Evolutionary conservation across 23 tunicate species (phyloP).

Genomic region (Halocynthia aurantium): DNA sequence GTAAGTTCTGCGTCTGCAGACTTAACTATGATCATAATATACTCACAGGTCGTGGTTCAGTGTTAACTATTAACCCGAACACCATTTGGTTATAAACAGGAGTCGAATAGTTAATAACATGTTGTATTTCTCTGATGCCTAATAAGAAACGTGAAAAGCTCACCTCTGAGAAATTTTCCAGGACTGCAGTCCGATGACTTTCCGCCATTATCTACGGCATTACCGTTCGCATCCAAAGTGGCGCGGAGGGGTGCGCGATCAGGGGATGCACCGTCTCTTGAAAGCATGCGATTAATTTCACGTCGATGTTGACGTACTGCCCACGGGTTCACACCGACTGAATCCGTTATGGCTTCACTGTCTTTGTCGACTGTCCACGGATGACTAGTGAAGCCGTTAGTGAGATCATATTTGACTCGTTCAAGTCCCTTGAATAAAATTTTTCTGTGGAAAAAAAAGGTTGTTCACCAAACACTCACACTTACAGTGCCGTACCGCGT

Average conservation of each 20-base stretch:
- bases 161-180: slow-evolving; percentile 14
- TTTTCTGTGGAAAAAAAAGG: slow-evolving; percentile 19
- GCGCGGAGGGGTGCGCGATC: background rate
- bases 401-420: slow-evolving; percentile 37
- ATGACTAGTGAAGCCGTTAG: slow-evolving; percentile 65
- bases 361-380: slow-evolving; percentile 86
- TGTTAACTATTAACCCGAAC: too few relatives aligned
- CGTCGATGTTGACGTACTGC: slow-evolving; percentile 59
- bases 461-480: background rate
- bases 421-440: slow-evolving; percentile 71
- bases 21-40: too few relatives aligned
- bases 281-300: slow-evolving; percentile 58
- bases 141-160: background rate
- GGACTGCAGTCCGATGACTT: background rate
- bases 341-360: slow-evolving; percentile 67
- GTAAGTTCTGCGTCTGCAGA: too few relatives aligned
- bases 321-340: slow-evolving; percentile 79
- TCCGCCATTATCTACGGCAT: background rate
- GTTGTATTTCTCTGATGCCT: too few relatives aligned
- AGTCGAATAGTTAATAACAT: too few relatives aligned
- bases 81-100: too few relatives aligned
- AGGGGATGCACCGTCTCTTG: background rate
- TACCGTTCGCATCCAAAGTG: background rate
- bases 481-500: background rate
- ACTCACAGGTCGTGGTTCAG: too few relatives aligned